Evolutionary conservation across 2,888 invertebrate genomes (phyloP).

Genomic region (Aproaerema taeniolella): DNA sequence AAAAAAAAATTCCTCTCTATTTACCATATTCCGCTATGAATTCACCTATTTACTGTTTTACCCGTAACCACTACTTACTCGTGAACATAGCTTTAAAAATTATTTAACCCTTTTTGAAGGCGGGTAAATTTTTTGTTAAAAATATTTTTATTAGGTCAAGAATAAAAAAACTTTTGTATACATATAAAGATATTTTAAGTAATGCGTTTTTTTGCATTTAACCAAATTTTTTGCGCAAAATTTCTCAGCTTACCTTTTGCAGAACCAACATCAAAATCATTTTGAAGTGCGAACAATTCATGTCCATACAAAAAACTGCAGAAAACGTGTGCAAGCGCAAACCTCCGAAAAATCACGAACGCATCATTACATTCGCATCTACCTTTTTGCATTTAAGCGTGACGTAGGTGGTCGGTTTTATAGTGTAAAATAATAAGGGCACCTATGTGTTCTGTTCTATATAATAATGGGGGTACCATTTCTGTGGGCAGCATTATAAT

Average conservation of each 20-base stretch:
- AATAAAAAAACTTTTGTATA: no score
- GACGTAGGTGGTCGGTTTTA: conserved; percentile 68
- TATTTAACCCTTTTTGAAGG: no score
- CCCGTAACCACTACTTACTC: no score
- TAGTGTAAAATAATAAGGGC: conserved; percentile 65
- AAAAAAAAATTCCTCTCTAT: no score
- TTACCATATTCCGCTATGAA: no score
- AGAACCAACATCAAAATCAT: neutral
- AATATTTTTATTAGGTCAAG: no score
- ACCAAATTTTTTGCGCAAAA: conserved; percentile 1
- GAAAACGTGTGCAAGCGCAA: conserved; percentile 36
- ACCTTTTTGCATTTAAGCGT: conserved; percentile 33
- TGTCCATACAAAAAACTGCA: conserved; percentile 20
- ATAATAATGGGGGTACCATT: conserved; percentile 66
- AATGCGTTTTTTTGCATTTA: no score
- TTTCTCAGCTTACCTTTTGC: neutral
- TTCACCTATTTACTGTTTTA: no score
- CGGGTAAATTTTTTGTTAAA: no score
- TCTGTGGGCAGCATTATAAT: conserved; percentile 60
- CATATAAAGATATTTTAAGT: no score
- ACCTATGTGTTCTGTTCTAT: conserved; percentile 60
- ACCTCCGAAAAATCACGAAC: conserved; percentile 68
- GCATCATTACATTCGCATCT: conserved; percentile 64
- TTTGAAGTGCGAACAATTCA: conserved; percentile 20
- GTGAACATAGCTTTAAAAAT: no score